These are phyloP conservation scores for Ylistrum balloti DNA, from an alignment of 1,140 invertebrate genomes.

Conservation along the genomic window DNA sequence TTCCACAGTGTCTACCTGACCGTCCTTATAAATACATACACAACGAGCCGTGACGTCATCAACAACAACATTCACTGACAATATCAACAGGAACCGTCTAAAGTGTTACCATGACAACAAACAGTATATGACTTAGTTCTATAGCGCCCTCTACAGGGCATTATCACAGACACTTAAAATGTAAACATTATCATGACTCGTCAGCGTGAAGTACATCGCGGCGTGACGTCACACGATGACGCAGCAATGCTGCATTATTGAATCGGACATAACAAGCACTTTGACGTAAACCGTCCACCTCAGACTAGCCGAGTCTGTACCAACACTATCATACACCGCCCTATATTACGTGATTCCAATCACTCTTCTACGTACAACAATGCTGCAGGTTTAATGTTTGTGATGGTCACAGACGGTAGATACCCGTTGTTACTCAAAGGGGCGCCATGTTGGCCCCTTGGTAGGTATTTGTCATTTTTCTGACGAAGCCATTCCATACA, in stretches of 20 bases:
- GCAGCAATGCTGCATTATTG: background rate
- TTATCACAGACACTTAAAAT: constrained; percentile 7
- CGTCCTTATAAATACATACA: constrained; percentile 38
- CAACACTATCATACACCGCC: background rate
- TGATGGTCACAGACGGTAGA: background rate
- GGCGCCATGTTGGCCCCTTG: background rate
- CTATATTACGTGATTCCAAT: background rate
- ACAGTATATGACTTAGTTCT: constrained; percentile 35
- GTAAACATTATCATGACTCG: background rate
- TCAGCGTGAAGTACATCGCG: background rate
- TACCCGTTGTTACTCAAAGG: constrained; percentile 20
- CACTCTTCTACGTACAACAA: background rate
- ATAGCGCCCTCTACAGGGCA: constrained; percentile 30
- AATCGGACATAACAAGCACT: background rate
- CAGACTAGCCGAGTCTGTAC: background rate
- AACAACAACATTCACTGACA: constrained; percentile 32
- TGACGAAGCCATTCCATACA: background rate
- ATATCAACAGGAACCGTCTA: constrained; percentile 18
- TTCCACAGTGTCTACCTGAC: constrained; percentile 5
- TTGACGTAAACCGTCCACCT: background rate
- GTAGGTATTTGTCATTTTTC: constrained; percentile 22
- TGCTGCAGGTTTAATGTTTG: background rate
- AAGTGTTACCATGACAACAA: constrained; percentile 38
- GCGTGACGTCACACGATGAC: constrained; percentile 7
- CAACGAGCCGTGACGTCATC: constrained; percentile 4